phyloP scores from a whole-genome alignment of 2,113 vertebrate species.

The Craseonycteris thonglongyai region DNA sequence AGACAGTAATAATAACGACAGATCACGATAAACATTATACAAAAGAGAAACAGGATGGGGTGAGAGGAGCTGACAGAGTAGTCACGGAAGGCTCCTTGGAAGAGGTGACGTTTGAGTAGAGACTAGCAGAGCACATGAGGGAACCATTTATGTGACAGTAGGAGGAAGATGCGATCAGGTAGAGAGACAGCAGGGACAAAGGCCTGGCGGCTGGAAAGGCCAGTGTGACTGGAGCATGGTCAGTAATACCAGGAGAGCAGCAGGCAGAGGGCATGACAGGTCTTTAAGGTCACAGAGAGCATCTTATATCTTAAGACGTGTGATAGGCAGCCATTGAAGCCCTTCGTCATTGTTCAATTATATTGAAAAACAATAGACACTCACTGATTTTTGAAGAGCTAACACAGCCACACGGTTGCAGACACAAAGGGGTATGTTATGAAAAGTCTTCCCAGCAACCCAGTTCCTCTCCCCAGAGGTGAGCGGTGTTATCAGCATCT shows the following conservation, averaged over 20 bases:
- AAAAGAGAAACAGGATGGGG: background rate
- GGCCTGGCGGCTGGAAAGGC: background rate
- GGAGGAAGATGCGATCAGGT: background rate
- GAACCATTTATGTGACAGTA: background rate
- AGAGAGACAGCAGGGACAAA: background rate
- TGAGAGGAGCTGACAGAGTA: background rate
- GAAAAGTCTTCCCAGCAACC: background rate
- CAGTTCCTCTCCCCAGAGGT: background rate
- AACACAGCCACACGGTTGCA: background rate
- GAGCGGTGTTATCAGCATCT: background rate
- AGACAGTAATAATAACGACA: background rate
- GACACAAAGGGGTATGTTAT: background rate
- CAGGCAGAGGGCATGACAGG: background rate
- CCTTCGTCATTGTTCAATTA: background rate
- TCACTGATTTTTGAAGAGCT: background rate
- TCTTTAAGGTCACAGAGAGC: background rate
- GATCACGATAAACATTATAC: background rate
- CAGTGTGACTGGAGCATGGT: background rate
- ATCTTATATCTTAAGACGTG: background rate
- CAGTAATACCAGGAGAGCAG: no score
- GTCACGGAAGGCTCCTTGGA: background rate
- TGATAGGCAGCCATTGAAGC: background rate
- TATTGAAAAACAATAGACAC: background rate
- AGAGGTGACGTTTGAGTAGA: background rate
- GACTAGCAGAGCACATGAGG: background rate